phyloP scores from a whole-genome alignment of 2,797 vertebrate species.

The Parauchenoglanis punctatus region DNA sequence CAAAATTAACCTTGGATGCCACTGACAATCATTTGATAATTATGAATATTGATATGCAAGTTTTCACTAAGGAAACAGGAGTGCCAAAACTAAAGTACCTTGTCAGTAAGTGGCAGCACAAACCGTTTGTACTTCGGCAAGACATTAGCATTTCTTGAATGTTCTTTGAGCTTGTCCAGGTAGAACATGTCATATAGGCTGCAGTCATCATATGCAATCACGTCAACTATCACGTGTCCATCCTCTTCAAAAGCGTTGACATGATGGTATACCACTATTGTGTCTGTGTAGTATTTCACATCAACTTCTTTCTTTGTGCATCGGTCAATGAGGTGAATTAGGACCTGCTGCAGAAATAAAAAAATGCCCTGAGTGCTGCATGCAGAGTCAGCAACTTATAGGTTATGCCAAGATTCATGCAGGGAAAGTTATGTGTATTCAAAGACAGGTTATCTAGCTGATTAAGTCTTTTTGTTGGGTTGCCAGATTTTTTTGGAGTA shows the following conservation, averaged over 20 bases:
- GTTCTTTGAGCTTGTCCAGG: constrained; percentile 78
- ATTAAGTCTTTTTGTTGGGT: background rate
- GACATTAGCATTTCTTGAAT: constrained; percentile 37
- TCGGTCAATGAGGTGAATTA: constrained; percentile 89
- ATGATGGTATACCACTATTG: constrained; percentile 89
- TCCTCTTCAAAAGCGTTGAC: constrained; percentile 91
- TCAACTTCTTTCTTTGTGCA: constrained; percentile 81
- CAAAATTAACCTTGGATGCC: background rate
- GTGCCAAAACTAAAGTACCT: constrained; percentile 73
- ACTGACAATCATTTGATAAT: background rate
- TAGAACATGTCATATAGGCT: constrained; percentile 92
- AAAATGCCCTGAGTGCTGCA: background rate
- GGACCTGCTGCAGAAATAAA: constrained; percentile 75
- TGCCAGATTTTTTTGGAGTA: background rate
- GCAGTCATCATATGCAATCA: constrained; percentile 83
- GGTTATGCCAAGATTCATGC: background rate
- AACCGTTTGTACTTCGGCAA: constrained; percentile 82
- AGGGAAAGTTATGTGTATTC: background rate
- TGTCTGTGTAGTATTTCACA: constrained; percentile 79
- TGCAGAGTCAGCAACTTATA: background rate
- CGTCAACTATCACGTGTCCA: constrained; percentile 84
- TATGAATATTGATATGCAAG: background rate
- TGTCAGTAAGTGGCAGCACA: constrained; percentile 80
- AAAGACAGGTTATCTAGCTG: background rate
- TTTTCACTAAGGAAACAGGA: background rate